Conservation (phyloP, 2,888 invertebrate species). For the Imbricaverruca yamaguchii region DNA sequence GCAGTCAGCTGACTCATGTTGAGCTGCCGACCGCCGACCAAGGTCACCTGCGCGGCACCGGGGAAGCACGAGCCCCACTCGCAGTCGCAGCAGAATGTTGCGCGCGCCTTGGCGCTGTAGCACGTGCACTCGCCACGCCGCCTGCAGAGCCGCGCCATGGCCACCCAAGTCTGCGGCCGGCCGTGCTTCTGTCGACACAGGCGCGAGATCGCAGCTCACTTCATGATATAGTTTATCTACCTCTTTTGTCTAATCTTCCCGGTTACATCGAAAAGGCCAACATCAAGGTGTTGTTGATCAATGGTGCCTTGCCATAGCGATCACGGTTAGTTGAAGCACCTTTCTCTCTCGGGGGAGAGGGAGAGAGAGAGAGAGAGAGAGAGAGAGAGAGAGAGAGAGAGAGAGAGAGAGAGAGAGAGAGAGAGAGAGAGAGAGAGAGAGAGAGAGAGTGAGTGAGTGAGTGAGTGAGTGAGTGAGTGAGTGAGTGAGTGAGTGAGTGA, state of each 20-base stretch:
- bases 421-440: too few relatives aligned
- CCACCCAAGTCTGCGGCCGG: neutral
- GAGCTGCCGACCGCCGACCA: neutral
- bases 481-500: too few relatives aligned
- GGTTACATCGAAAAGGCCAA: too few relatives aligned
- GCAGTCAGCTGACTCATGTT: neutral
- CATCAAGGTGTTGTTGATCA: too few relatives aligned
- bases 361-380: too few relatives aligned
- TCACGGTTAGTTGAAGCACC: too few relatives aligned
- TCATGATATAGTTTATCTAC: neutral
- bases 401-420: too few relatives aligned
- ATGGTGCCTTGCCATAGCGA: too few relatives aligned
- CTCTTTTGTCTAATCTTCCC: neutral
- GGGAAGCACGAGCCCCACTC: constrained; percentile 15
- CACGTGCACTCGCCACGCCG: neutral
- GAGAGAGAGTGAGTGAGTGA: too few relatives aligned
- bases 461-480: too few relatives aligned
- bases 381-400: too few relatives aligned
- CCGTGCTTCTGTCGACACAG: neutral
- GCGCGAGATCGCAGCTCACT: neutral
- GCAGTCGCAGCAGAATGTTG: constrained; percentile 13
- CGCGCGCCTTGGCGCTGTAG: constrained; percentile 2
- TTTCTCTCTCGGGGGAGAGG: too few relatives aligned
- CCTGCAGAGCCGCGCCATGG: neutral
- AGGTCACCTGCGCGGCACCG: neutral